These are phyloP conservation scores for Hozukius guyotensis DNA, from an alignment of 2,797 vertebrate genomes.

Conservation along the genomic window DNA sequence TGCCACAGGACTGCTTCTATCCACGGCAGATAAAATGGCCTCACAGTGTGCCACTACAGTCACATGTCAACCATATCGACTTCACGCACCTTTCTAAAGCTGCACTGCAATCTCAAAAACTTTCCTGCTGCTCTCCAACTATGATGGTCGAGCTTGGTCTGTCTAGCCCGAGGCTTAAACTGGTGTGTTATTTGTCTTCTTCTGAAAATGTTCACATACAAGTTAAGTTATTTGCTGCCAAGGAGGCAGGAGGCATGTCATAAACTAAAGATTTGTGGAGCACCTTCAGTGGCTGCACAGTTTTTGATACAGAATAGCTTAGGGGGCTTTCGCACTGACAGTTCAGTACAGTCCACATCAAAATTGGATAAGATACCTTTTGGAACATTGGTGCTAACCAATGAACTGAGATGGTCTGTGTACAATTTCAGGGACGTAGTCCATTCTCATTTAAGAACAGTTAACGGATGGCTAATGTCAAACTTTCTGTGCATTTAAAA, in stretches of 20 bases:
- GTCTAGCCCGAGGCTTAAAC: slow-evolving; percentile 53
- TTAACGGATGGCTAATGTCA: neutral
- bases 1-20: slow-evolving; percentile 51
- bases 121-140: slow-evolving; percentile 47
- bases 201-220: slow-evolving; percentile 62
- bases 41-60: slow-evolving; percentile 29
- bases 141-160: slow-evolving; percentile 49
- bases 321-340: slow-evolving; percentile 32
- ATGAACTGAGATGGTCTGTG: neutral
- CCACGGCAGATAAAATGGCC: slow-evolving; percentile 53
- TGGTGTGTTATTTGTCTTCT: slow-evolving; percentile 64
- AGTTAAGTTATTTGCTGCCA: slow-evolving; percentile 68
- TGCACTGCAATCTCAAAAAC: slow-evolving; percentile 45
- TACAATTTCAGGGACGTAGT: neutral
- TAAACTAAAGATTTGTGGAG: slow-evolving; percentile 54
- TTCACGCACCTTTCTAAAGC: slow-evolving; percentile 45
- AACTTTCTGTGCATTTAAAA: neutral
- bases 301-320: slow-evolving; percentile 38
- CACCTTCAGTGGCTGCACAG: slow-evolving; percentile 38
- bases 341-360: slow-evolving; percentile 17
- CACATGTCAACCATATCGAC: slow-evolving; percentile 55
- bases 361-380: slow-evolving; percentile 9
- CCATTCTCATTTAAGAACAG: neutral
- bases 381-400: neutral
- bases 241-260: slow-evolving; percentile 56